These are phyloP conservation scores for Hylomyscus alleni DNA, from an alignment of 2,797 vertebrate genomes.

Conservation along the genomic window DNA sequence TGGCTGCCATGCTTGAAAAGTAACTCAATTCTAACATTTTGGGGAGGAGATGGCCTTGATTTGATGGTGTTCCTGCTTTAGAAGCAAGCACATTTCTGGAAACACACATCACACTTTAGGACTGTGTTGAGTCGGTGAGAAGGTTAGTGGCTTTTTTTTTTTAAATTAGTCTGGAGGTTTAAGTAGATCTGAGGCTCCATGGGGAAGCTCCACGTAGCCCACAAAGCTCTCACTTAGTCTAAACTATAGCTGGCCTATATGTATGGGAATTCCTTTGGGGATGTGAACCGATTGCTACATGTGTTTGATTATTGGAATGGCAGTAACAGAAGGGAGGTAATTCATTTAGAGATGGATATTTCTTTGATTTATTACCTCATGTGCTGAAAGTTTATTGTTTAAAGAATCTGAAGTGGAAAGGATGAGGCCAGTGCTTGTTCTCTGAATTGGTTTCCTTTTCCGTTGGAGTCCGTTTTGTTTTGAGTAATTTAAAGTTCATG, in stretches of 20 bases:
- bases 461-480: background rate
- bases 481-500: background rate
- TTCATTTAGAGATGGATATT: conserved; percentile 42
- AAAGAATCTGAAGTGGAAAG: conserved; percentile 3
- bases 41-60: background rate
- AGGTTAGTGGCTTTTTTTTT: background rate
- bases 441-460: background rate
- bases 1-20: background rate
- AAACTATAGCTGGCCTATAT: background rate
- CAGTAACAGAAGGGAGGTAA: background rate
- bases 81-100: background rate
- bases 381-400: background rate
- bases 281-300: background rate
- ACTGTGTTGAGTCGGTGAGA: background rate
- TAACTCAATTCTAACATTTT: background rate
- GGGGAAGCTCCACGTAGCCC: background rate
- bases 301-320: conserved; percentile 25
- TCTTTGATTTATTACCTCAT: conserved; percentile 15
- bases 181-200: background rate
- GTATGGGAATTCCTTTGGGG: conserved; percentile 18
- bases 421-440: background rate
- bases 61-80: background rate
- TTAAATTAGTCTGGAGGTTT: background rate
- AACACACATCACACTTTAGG: background rate
- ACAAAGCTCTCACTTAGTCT: background rate